A percentile compares a stretch with the other conserved stretches of the same genome.
Conservation (phyloP, 2,113 vertebrate species). For the Prionailurus viverrinus region DNA sequence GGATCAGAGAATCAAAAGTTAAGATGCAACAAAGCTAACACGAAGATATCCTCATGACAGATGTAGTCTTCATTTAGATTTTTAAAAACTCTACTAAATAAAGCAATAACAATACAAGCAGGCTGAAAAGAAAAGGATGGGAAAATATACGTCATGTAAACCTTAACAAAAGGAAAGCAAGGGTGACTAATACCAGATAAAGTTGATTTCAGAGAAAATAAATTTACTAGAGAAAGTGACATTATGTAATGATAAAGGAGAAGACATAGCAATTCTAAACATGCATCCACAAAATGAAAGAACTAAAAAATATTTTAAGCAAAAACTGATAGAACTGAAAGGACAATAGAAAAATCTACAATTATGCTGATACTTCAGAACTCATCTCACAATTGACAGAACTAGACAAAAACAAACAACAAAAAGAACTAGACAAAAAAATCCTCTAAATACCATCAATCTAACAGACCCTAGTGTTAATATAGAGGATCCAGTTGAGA, state of each 20-base stretch:
- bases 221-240: neutral
- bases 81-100: neutral
- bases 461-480: neutral
- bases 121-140: neutral
- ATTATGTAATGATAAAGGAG: neutral
- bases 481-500: neutral
- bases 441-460: neutral
- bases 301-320: slow-evolving; percentile 14
- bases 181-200: neutral
- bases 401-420: neutral
- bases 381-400: neutral
- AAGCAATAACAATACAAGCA: neutral
- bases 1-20: neutral
- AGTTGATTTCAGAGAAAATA: neutral
- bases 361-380: neutral
- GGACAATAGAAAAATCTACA: neutral
- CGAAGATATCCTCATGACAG: slow-evolving; percentile 15
- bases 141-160: neutral
- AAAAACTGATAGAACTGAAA: slow-evolving; percentile 12
- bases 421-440: neutral
- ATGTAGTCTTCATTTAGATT: neutral
- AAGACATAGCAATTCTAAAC: neutral
- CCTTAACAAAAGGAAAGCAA: neutral
- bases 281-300: neutral
- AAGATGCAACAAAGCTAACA: neutral